Evolutionary conservation across 2,113 vertebrate genomes (phyloP).

Genomic region (Plotosus lineatus): DNA sequence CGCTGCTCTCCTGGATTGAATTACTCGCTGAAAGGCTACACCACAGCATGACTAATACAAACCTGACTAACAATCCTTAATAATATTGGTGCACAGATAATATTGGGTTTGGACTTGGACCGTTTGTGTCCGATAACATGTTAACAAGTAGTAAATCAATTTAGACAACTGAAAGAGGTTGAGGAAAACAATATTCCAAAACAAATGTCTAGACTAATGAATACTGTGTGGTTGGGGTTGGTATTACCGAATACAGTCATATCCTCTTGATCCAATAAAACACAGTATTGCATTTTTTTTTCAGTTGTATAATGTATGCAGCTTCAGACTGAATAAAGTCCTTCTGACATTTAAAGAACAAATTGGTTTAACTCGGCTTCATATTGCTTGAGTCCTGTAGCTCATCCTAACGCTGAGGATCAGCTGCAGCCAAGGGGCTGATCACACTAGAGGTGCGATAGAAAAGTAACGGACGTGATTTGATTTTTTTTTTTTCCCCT

Average conservation of each 20-base stretch:
- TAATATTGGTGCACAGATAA: not conserved
- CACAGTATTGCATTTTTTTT: not conserved
- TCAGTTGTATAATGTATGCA: not conserved
- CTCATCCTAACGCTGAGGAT: not conserved
- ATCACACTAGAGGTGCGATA: too few relatives aligned
- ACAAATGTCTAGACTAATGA: not conserved
- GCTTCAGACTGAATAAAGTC: constrained; percentile 1
- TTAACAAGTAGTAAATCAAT: not conserved
- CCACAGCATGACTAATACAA: constrained; percentile 6
- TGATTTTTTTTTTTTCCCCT: too few relatives aligned
- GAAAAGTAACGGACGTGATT: too few relatives aligned
- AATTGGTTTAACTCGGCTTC: not conserved
- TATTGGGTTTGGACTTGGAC: not conserved
- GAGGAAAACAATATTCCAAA: not conserved
- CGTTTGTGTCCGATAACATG: not conserved
- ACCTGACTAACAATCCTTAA: constrained; percentile 4
- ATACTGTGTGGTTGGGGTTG: too few relatives aligned
- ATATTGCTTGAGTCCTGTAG: not conserved
- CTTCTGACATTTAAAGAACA: not conserved
- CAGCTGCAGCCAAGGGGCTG: not conserved
- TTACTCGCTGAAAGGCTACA: not conserved
- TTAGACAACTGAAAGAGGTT: not conserved
- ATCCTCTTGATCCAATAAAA: not conserved
- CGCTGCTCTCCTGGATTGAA: not conserved
- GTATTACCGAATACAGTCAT: not conserved